Base-by-base conservation (phyloP, 2,888 invertebrate genomes). In the Drosophila austrosaltans region DNA sequence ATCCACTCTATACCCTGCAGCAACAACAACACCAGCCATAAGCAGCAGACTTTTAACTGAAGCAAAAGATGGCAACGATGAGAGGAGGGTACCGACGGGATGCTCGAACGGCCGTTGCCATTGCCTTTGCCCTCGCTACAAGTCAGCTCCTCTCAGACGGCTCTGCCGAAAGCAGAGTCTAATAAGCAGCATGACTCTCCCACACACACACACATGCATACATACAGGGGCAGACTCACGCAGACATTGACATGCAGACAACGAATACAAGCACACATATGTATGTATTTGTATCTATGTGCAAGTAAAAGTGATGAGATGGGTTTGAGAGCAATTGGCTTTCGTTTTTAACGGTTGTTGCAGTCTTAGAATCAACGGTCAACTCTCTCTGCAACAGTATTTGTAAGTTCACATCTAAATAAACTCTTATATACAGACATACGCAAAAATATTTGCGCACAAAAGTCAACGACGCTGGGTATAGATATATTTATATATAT, bases 71-170 rank as follows among this genome's bases (percentile, higher is more conserved):
- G 36, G 40, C 40, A 39, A 53, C 40, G 59, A 54, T 59, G 66
- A 75, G 81, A 72, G 63, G 28, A 63, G 70, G 70, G 64, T 58
- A 54, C 62, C 75, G 76, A 66, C 87, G 82, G 81, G 80, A 75
- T 86, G 87, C 79, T 84, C 76, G 72, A 79, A 71, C 87, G 82
- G 87, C 74, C 87, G 76, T 76, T 86, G 86, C 73, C 63, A 40
- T 72, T 73, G 72, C 74, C 74, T 74, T 74, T 74, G 74, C 75
- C 75, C 75, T 74, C 68, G 69, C 53, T 39, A 75, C 69, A 75
- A 66, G 66, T 68, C 69, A 69, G 69, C 74, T 72, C 70, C 68
- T 48, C 48, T 48, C 48, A 48, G 48, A 22, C 22, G 48, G 69
- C 66, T 72, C 73, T 77, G 72, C 69, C 73, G 74, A 62, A 78